These are phyloP conservation scores for Rattus norvegicus DNA, from an alignment of 2,113 vertebrate species.

Conservation along the genomic window DNA sequence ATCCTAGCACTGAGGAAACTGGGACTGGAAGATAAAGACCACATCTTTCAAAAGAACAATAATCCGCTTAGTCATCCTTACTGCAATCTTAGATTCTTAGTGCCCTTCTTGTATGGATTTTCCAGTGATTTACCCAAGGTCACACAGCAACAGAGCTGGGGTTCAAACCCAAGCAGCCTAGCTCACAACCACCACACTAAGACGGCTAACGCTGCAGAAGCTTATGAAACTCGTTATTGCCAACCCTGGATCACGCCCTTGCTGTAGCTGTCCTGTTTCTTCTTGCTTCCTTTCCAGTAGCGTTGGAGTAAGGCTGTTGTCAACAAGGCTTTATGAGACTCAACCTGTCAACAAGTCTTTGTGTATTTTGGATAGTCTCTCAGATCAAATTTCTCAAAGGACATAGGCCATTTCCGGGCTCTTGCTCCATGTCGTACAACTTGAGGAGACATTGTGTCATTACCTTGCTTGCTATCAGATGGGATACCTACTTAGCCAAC, in stretches of 20 bases:
- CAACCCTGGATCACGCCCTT: not conserved
- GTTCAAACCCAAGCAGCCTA: not conserved
- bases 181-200: not conserved
- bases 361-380: slow-evolving; percentile 24
- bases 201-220: not conserved
- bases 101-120: not conserved
- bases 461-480: not conserved
- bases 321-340: slow-evolving; percentile 7
- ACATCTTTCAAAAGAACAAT: not conserved
- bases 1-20: not conserved
- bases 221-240: not conserved
- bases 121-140: not conserved
- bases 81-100: not conserved
- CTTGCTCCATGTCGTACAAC: not conserved
- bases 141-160: not conserved
- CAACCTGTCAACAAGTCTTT: not conserved
- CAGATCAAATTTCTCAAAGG: slow-evolving; percentile 49
- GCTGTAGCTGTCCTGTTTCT: not conserved
- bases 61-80: not conserved
- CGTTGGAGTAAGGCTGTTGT: not conserved
- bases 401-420: not conserved
- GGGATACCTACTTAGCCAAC: not conserved
- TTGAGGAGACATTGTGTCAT: not conserved
- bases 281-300: not conserved
- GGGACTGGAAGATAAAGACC: not conserved